Evolutionary conservation across 2,113 vertebrate genomes (phyloP).

Genomic region (Peromyscus maniculatus): DNA sequence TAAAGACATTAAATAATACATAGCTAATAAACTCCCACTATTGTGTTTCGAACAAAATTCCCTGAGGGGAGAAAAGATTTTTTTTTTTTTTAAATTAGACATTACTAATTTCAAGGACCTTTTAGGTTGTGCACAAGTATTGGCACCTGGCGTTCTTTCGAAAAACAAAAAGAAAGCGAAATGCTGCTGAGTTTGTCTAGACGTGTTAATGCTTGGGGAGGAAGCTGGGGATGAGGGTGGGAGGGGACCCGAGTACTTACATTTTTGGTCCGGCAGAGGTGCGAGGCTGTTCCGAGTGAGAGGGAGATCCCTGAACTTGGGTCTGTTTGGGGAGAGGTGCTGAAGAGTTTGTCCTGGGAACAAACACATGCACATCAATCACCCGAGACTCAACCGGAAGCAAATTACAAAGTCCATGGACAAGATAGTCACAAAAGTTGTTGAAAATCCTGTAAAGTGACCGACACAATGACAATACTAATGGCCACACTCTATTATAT

Average conservation of each 20-base stretch:
- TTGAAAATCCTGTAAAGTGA: neutral
- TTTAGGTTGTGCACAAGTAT: constrained; percentile 43
- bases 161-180: constrained; percentile 53
- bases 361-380: constrained; percentile 45
- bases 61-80: neutral
- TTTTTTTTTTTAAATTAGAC: neutral
- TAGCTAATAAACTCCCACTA: neutral
- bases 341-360: constrained; percentile 87
- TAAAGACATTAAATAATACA: constrained; percentile 14
- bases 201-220: neutral
- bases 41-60: constrained; percentile 44
- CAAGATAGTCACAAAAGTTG: neutral
- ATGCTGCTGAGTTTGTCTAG: neutral
- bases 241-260: constrained; percentile 85
- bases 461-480: neutral
- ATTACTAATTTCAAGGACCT: neutral
- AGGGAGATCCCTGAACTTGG: constrained; percentile 85
- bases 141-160: neutral
- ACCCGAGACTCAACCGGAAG: constrained; percentile 18
- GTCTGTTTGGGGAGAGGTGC: constrained; percentile 83
- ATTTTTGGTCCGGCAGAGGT: constrained; percentile 89
- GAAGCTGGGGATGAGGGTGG: neutral
- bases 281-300: constrained; percentile 86
- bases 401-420: neutral
- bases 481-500: neutral